phyloP scores from a whole-genome alignment of 2,113 vertebrate species.

The Anoplopoma fimbria region DNA sequence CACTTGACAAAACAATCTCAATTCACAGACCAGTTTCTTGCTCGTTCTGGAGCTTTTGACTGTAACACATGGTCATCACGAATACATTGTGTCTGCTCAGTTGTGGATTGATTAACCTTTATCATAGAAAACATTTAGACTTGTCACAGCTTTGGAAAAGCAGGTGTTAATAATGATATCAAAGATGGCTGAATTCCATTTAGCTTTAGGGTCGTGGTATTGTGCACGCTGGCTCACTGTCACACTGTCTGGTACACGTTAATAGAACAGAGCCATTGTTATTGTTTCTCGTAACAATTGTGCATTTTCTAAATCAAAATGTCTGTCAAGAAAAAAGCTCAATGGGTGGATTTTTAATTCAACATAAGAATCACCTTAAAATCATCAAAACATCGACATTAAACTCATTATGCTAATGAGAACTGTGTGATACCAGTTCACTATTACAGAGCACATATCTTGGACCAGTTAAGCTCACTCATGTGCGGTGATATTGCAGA shows the following conservation, averaged over 20 bases:
- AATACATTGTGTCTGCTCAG: neutral
- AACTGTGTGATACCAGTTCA: neutral
- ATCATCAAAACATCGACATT: neutral
- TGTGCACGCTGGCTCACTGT: neutral
- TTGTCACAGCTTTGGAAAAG: neutral
- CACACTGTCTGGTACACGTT: neutral
- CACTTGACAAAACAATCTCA: neutral
- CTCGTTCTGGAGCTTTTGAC: neutral
- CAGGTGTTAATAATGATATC: neutral
- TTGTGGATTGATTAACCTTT: neutral
- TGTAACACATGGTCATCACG: neutral
- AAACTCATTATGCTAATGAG: neutral
- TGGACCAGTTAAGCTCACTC: conserved; percentile 6
- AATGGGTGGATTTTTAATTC: neutral
- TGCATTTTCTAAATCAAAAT: neutral
- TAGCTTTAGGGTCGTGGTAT: neutral
- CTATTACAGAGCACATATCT: neutral
- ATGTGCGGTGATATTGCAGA: neutral
- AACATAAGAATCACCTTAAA: neutral
- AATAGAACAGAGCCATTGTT: neutral
- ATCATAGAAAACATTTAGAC: neutral
- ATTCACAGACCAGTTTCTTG: too few species aligned
- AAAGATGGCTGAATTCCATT: neutral
- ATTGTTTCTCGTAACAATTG: neutral
- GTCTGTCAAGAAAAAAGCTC: neutral